Conservation (phyloP, 2,888 invertebrate species). For the Nemoura dubitans region DNA sequence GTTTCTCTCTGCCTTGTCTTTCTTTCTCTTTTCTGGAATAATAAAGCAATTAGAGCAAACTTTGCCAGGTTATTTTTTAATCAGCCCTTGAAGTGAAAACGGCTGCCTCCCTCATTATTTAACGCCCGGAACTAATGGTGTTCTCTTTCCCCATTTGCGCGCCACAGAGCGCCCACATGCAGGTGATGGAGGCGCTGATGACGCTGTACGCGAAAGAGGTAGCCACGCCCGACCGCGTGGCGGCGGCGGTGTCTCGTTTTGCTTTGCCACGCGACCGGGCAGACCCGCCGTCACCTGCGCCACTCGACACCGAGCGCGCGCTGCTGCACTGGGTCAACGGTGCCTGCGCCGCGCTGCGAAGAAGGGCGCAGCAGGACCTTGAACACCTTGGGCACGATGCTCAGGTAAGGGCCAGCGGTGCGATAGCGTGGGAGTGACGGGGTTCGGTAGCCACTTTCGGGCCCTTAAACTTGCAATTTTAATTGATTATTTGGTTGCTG, state of each 20-base stretch:
- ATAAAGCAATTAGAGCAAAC: too few relatives aligned
- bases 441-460: not conserved
- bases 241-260: constrained; percentile 85
- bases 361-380: constrained; percentile 58
- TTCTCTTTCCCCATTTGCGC: not conserved
- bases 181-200: constrained; percentile 96
- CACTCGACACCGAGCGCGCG: constrained; percentile 79
- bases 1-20: too few relatives aligned
- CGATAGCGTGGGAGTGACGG: too few relatives aligned
- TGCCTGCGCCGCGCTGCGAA: constrained; percentile 79
- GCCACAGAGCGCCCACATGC: constrained; percentile 91
- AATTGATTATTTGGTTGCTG: too few relatives aligned
- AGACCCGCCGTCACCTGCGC: constrained; percentile 60
- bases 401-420: not conserved
- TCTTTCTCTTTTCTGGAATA: too few relatives aligned
- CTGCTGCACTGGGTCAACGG: constrained; percentile 90
- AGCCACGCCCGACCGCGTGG: constrained; percentile 85
- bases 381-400: constrained; percentile 45
- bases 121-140: too few relatives aligned
- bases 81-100: too few relatives aligned
- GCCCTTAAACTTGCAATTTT: too few relatives aligned
- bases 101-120: too few relatives aligned
- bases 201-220: constrained; percentile 92
- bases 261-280: constrained; percentile 51
- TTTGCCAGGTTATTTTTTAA: too few relatives aligned